phyloP scores from a whole-genome alignment of 1,140 invertebrate genomes.

The Eubasilissa regina region DNA sequence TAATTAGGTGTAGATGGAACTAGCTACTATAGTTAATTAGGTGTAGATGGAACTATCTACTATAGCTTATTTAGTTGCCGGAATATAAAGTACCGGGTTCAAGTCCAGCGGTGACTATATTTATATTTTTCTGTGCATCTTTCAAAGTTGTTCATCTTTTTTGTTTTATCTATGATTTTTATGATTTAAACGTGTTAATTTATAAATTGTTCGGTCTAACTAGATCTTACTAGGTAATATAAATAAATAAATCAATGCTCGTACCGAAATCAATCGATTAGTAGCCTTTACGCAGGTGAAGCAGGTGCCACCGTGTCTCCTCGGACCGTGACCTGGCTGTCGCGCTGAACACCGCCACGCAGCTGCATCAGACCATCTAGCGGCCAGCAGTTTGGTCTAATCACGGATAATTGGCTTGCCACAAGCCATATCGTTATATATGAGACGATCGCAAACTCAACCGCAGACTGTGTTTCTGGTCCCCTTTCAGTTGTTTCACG shows the following conservation, averaged over 20 bases:
- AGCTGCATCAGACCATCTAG: not conserved
- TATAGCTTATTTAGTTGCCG: too few relatives aligned
- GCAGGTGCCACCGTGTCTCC: conserved; percentile 6
- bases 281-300: conserved; percentile 12
- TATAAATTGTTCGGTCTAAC: too few relatives aligned
- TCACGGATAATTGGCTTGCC: conserved; percentile 23
- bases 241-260: not conserved
- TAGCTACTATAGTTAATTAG: too few relatives aligned
- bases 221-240: too few relatives aligned
- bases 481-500: not conserved
- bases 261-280: conserved; percentile 28
- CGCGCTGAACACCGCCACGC: not conserved
- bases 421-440: conserved; percentile 4
- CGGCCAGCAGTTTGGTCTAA: not conserved
- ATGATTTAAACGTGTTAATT: too few relatives aligned
- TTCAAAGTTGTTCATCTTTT: too few relatives aligned
- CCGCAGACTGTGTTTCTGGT: not conserved
- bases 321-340: conserved; percentile 20
- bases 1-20: too few relatives aligned
- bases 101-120: too few relatives aligned
- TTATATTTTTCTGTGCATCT: too few relatives aligned
- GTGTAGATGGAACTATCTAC: too few relatives aligned
- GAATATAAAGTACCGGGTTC: too few relatives aligned
- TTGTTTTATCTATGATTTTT: too few relatives aligned
- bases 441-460: not conserved